phyloP scores from a whole-genome alignment of 2,797 vertebrate genomes.

The Sebastes vulpes region DNA sequence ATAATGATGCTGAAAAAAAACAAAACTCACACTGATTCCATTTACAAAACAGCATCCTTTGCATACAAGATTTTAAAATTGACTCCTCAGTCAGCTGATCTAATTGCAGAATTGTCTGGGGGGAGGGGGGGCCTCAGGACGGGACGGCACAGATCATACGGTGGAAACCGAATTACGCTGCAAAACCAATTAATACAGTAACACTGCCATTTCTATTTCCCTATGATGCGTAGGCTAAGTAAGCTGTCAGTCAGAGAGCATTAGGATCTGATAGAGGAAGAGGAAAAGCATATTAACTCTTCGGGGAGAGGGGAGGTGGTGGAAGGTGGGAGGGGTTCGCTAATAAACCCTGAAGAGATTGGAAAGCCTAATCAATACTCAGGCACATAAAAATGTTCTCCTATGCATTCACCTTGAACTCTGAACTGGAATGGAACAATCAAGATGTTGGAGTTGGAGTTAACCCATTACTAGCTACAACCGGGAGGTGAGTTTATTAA shows the following conservation, averaged over 20 bases:
- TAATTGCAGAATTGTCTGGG: constrained; percentile 37
- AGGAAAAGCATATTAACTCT: constrained; percentile 65
- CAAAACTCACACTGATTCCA: constrained; percentile 9
- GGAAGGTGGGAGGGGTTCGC: constrained; percentile 37
- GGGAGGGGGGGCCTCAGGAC: background rate
- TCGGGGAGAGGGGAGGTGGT: constrained; percentile 4
- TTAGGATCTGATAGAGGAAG: constrained; percentile 70
- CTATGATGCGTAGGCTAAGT: constrained; percentile 68
- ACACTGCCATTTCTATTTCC: constrained; percentile 71
- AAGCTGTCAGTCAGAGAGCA: constrained; percentile 72
- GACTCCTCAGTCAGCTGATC: constrained; percentile 54
- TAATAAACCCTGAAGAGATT: constrained; percentile 76
- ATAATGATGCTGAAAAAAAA: constrained; percentile 43
- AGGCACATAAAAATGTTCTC: constrained; percentile 73
- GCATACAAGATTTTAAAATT: constrained; percentile 22
- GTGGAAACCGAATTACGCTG: constrained; percentile 67
- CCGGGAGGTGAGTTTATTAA: background rate
- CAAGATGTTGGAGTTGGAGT: constrained; percentile 26
- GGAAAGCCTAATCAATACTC: constrained; percentile 78
- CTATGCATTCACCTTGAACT: constrained; percentile 76
- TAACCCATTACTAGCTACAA: constrained; percentile 32
- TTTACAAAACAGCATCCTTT: constrained; percentile 44
- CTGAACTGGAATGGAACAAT: constrained; percentile 66
- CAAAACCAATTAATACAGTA: constrained; percentile 80
- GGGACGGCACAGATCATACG: constrained; percentile 51